These are phyloP conservation scores for Eubucco bourcierii DNA, from an alignment of 2,113 vertebrate genomes.

Conservation along the genomic window DNA sequence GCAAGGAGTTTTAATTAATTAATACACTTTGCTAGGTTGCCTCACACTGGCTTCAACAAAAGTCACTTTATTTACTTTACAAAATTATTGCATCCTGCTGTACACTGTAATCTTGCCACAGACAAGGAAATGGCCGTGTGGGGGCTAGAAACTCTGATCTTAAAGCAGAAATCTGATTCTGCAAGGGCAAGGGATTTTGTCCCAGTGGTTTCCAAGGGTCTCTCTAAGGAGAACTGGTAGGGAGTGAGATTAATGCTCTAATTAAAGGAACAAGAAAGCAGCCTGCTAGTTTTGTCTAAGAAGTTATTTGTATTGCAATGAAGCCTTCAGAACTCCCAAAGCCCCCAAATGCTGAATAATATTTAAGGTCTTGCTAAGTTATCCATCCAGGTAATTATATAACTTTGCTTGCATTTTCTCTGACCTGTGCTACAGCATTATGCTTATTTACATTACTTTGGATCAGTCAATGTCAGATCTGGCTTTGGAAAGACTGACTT, in stretches of 20 bases:
- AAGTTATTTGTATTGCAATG: neutral
- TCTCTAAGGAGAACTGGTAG: neutral
- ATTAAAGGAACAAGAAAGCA: neutral
- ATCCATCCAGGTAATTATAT: neutral
- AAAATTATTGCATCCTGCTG: neutral
- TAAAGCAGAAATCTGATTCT: neutral
- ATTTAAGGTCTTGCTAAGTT: neutral
- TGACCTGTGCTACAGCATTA: neutral
- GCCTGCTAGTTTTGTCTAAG: neutral
- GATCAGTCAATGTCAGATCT: neutral
- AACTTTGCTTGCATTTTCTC: neutral
- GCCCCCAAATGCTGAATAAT: neutral
- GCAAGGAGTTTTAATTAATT: neutral
- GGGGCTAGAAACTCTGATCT: neutral
- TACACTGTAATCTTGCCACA: neutral
- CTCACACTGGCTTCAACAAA: constrained; percentile 27
- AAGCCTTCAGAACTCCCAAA: neutral
- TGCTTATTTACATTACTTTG: neutral
- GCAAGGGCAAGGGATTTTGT: neutral
- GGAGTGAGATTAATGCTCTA: neutral
- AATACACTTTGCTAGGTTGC: neutral
- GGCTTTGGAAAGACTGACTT: neutral
- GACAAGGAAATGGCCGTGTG: neutral
- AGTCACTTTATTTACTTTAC: constrained; percentile 26
- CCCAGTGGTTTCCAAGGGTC: neutral